phyloP scores from a whole-genome alignment of 1,140 invertebrate species.

The Lepeophtheirus salmonis region DNA sequence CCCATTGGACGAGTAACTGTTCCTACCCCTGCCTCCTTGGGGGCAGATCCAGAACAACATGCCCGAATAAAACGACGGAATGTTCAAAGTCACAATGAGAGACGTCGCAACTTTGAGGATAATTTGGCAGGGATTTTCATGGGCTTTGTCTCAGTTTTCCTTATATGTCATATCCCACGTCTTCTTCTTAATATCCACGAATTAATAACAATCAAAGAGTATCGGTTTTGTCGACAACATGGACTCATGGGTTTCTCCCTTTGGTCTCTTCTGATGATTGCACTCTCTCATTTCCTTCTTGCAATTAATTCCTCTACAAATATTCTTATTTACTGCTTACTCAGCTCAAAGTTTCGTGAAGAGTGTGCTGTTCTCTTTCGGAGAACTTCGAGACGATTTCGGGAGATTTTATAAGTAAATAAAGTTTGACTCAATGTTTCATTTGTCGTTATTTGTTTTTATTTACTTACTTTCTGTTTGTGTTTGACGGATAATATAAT shows the following conservation, averaged over 20 bases:
- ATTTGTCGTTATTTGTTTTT: no score
- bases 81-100: slow-evolving; percentile 9
- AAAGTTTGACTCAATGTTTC: no score
- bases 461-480: no score
- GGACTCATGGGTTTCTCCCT: neutral
- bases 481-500: no score
- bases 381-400: slow-evolving; percentile 22
- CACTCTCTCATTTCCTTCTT: slow-evolving; percentile 9
- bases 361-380: slow-evolving; percentile 7
- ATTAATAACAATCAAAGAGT: slow-evolving; percentile 9
- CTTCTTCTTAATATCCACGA: slow-evolving; percentile 14
- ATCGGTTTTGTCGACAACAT: neutral
- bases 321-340: slow-evolving; percentile 13
- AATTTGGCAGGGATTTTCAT: slow-evolving; percentile 15
- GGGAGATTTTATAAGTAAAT: neutral
- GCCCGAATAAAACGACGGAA: neutral
- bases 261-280: slow-evolving; percentile 7
- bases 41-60: neutral
- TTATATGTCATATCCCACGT: slow-evolving; percentile 10
- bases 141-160: slow-evolving; percentile 13
- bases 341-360: slow-evolving; percentile 11
- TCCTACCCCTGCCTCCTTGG: neutral
- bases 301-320: slow-evolving; percentile 6
- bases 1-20: neutral
- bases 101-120: slow-evolving; percentile 5